A percentile compares a stretch with the other conserved stretches of the same genome.
Evolutionary conservation across 2,888 invertebrate genomes (phyloP).

Genomic region (Caenorhabditis imperialis): DNA sequence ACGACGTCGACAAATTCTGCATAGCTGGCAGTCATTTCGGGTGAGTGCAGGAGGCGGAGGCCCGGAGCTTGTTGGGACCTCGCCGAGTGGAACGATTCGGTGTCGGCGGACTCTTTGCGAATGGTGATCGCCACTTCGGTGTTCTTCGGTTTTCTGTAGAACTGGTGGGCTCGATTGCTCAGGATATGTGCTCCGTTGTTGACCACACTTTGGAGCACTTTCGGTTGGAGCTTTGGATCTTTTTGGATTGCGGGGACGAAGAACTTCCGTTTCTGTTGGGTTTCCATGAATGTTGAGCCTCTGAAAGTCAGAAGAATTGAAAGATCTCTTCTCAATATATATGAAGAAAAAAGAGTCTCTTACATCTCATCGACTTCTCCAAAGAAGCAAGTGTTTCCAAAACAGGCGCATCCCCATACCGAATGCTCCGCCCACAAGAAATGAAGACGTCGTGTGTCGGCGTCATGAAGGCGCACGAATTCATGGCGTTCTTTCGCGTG

Average conservation of each 20-base stretch:
- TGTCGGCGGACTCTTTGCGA: slow-evolving; percentile 15
- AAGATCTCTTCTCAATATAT: too few species aligned
- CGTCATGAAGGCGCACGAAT: slow-evolving; percentile 83
- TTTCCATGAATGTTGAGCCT: slow-evolving; percentile 58
- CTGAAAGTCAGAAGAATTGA: too few species aligned
- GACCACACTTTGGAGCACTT: slow-evolving; percentile 62
- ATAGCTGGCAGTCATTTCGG: slow-evolving; percentile 42
- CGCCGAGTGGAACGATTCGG: slow-evolving; percentile 60
- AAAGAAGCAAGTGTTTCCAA: slow-evolving; percentile 94
- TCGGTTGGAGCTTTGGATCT: slow-evolving; percentile 54
- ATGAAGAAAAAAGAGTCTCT: slow-evolving; percentile 64
- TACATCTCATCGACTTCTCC: slow-evolving; percentile 85
- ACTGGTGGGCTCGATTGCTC: slow-evolving; percentile 23
- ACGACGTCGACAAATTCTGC: slow-evolving; percentile 52
- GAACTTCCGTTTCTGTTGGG: slow-evolving; percentile 37
- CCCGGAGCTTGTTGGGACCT: slow-evolving; percentile 49
- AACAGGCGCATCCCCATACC: slow-evolving; percentile 88
- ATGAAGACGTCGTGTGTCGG: slow-evolving; percentile 89
- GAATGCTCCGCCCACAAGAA: slow-evolving; percentile 88
- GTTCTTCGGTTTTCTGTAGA: slow-evolving; percentile 32
- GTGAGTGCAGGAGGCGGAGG: slow-evolving; percentile 24
- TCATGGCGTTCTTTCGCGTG: slow-evolving; percentile 51
- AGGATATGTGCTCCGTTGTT: slow-evolving; percentile 20
- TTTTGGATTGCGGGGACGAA: slow-evolving; percentile 56
- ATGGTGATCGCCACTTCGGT: slow-evolving; percentile 7